A percentile compares a stretch with the other conserved stretches of the same genome.
Conservation (phyloP, 92 coral and sea anemone genomes). For the Porites rus region DNA sequence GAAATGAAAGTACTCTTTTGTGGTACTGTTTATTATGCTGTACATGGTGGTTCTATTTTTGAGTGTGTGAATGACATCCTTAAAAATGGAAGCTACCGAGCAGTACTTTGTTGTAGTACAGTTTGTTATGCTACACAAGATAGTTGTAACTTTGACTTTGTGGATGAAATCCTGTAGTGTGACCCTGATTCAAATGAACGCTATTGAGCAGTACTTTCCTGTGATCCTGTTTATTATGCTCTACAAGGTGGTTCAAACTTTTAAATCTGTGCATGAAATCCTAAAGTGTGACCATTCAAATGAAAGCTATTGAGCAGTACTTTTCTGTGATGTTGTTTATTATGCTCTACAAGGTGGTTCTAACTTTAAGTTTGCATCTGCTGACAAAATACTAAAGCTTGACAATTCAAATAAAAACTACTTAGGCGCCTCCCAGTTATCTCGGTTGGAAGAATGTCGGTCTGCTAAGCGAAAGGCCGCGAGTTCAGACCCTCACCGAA, state of each 20-base stretch:
- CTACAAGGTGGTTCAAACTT: too few species aligned
- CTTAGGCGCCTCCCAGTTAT: background rate
- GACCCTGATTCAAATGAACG: too few species aligned
- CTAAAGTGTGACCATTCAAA: background rate
- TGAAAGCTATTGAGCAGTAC: background rate
- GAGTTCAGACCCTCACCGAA: too few species aligned
- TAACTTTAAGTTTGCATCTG: background rate
- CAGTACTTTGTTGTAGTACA: background rate
- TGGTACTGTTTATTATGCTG: background rate
- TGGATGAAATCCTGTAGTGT: too few species aligned
- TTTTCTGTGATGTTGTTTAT: too few species aligned
- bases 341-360: too few species aligned
- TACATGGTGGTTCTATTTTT: background rate
- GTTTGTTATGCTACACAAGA: background rate
- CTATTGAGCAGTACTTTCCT: too few species aligned
- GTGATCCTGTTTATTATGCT: too few species aligned
- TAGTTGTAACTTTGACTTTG: background rate
- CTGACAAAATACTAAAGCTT: background rate
- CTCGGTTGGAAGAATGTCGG: too few species aligned
- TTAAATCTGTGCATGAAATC: too few species aligned
- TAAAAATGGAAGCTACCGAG: background rate
- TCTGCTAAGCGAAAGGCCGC: too few species aligned
- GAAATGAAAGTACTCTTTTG: background rate
- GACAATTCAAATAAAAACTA: constrained; percentile 4
- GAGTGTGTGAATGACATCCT: background rate